Evolutionary conservation across 2,888 invertebrate species (phyloP), one percentile per base, ranked within the genome.

Genomic region (Anodontia alba): DNA sequence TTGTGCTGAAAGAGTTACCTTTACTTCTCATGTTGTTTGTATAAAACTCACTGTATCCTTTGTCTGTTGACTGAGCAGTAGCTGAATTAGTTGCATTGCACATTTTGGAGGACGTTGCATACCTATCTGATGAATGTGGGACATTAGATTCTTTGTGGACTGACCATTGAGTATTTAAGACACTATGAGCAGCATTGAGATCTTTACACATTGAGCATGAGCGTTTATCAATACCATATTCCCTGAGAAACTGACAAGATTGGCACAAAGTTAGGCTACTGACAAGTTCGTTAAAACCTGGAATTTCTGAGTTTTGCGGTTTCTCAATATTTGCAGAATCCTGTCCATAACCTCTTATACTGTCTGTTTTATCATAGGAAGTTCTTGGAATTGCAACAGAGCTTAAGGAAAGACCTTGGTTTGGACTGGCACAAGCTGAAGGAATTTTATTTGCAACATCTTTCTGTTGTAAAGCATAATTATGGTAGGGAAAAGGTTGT

Each of bases 161-260:
- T 31, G 29, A 33, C 62, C 62, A 62, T 20, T 62, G 62, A 62
- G 62, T 33, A 62, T 62, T 62, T 31, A 62, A 23, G n/a, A 74
- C 26, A 38, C 70, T 57, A 42, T 80, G 72, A n/a, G 42, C 73
- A 23, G 29, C 38, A 42, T 84, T 79, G 17, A 84, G 72, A 71
- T 71, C 76, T 42, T 84, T 72, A 76, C 84, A 84, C 23, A 73
- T 79, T 29, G 73, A 23, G 74, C 84, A 84, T 38, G 75, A 70
- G 15, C 75, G 71, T 68, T 80, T 83, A 7, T 36, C n/a, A 57
- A 83, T 76, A n/a, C 83, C 85, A 67, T 86, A 83, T 29, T 74
- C 71, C 46, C 78, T 80, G n/a, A 86, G 73, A 72, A 86, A 86
- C 31, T 66, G 51, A 38, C 85, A 86, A 3, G 83, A 76, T 49